A percentile compares a stretch with the other conserved stretches of the same genome.
Evolutionary conservation across 2,113 vertebrate species (phyloP).

Genomic region (Phyllopteryx taeniolatus): DNA sequence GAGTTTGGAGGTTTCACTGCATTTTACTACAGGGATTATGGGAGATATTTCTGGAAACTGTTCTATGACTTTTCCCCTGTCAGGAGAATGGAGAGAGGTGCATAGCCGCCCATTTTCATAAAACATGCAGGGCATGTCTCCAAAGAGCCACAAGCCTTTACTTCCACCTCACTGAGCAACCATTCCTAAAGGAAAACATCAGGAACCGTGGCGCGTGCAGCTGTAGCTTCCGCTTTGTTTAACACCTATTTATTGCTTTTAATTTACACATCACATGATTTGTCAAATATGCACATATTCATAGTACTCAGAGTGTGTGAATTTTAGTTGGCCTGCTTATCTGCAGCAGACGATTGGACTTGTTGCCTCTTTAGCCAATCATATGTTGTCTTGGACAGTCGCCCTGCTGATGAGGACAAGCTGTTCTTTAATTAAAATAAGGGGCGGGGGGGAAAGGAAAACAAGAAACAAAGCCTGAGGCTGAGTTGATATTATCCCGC

Average conservation of each 20-base stretch:
- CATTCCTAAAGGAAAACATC: constrained; percentile 43
- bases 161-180: constrained; percentile 32
- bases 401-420: constrained; percentile 26
- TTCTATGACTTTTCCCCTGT: constrained; percentile 11
- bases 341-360: constrained; percentile 16
- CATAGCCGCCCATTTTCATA: constrained; percentile 24
- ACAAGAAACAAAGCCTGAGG: constrained; percentile 39
- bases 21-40: constrained; percentile 1
- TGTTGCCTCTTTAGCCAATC: constrained; percentile 37
- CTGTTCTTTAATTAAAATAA: constrained; percentile 50
- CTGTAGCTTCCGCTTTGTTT: constrained; percentile 33
- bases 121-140: constrained; percentile 36
- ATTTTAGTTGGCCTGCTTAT: background rate
- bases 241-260: constrained; percentile 30
- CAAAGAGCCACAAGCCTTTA: constrained; percentile 40
- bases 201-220: constrained; percentile 43
- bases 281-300: constrained; percentile 21
- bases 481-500: constrained; percentile 36
- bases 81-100: constrained; percentile 8
- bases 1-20: background rate
- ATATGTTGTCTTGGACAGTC: constrained; percentile 42
- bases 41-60: constrained; percentile 27
- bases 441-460: background rate
- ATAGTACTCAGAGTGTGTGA: background rate
- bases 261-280: constrained; percentile 35